These are phyloP conservation scores for Porites australiensis DNA, from an alignment of 64 coral and sea anemone species.

Conservation along the genomic window DNA sequence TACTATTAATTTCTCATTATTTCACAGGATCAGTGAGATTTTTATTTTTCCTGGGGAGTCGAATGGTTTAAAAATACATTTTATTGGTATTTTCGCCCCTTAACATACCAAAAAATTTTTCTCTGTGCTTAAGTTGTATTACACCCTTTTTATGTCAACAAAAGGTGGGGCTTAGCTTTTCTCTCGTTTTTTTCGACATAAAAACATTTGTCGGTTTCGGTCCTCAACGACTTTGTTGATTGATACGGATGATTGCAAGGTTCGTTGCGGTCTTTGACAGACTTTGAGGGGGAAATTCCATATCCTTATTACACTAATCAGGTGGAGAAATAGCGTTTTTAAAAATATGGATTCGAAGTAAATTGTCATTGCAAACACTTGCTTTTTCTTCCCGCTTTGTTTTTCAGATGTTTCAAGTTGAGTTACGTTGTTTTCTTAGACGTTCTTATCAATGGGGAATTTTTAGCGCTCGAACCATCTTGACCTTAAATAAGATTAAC, in stretches of 20 bases:
- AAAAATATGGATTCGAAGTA: not conserved
- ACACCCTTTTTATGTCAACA: conserved; percentile 6
- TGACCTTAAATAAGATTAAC: conserved; percentile 50
- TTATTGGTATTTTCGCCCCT: not conserved
- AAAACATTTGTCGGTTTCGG: not conserved
- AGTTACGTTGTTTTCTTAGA: not conserved
- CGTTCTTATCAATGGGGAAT: conserved; percentile 26
- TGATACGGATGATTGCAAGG: not conserved
- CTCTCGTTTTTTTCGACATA: not conserved
- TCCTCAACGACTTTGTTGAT: not conserved
- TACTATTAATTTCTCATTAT: no score
- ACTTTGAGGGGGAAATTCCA: not conserved
- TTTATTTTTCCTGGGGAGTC: no score
- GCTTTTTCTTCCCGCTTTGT: not conserved
- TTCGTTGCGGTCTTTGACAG: not conserved
- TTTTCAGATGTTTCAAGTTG: not conserved
- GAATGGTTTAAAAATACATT: not conserved
- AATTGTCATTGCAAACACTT: not conserved
- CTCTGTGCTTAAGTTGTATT: not conserved
- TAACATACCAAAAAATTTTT: conserved; percentile 33
- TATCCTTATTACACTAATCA: not conserved
- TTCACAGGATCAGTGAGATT: no score
- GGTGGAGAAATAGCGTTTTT: not conserved
- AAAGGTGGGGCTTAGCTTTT: not conserved
- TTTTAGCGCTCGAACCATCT: conserved; percentile 22